phyloP scores from a whole-genome alignment of 2,888 invertebrate species.

The Miltochrista miniata region DNA sequence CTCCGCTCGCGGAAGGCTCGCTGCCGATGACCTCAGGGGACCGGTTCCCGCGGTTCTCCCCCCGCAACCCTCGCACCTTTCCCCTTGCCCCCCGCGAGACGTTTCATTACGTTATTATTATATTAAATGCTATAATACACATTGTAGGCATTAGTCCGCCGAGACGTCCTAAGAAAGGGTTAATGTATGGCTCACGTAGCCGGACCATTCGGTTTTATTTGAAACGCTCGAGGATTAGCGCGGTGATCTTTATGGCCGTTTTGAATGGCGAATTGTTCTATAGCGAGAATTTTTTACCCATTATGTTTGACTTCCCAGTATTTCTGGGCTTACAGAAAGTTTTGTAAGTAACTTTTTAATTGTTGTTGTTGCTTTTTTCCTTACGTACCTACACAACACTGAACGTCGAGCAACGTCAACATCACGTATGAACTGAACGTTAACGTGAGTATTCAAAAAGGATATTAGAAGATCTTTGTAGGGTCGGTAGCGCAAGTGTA shows the following conservation, averaged over 20 bases:
- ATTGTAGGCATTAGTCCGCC: conserved; percentile 79
- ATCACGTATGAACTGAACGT: no score
- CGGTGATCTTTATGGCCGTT: conserved; percentile 63
- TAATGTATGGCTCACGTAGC: conserved; percentile 61
- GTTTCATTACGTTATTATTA: conserved; percentile 84
- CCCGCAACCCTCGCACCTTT: conserved; percentile 35
- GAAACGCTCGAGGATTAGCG: conserved; percentile 59
- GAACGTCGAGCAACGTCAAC: no score
- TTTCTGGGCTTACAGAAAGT: conserved; percentile 36
- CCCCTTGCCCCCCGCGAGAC: conserved; percentile 57
- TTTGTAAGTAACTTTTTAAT: conserved; percentile 11
- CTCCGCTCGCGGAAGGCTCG: conserved; percentile 78
- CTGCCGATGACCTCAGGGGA: conserved; percentile 81
- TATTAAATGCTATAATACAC: conserved; percentile 83
- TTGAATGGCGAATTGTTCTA: conserved; percentile 67
- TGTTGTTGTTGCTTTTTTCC: no score
- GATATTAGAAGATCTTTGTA: no score
- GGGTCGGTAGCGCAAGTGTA: no score
- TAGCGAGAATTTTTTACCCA: conserved; percentile 46
- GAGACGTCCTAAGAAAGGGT: conserved; percentile 67
- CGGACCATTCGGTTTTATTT: conserved; percentile 60
- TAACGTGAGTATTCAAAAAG: no score
- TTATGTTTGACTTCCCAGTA: conserved; percentile 47
- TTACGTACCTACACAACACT: no score
- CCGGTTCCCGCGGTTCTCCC: conserved; percentile 71